Evolutionary conservation across 2,797 vertebrate genomes (phyloP).

Genomic region (Garrulus glandarius): DNA sequence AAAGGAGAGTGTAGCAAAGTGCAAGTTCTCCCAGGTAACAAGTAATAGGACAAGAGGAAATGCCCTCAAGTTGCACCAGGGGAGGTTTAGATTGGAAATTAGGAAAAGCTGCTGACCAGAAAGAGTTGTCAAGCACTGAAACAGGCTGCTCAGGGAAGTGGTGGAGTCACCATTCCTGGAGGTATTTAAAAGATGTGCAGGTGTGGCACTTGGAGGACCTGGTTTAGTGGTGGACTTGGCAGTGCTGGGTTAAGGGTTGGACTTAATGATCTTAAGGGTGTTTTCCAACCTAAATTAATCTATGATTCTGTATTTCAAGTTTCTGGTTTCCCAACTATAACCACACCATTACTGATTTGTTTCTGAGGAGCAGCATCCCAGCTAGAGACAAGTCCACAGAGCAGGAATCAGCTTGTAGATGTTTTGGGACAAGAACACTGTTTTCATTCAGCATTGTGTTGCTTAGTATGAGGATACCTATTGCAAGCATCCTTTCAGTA

Average conservation of each 20-base stretch:
- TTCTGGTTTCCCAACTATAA: not conserved
- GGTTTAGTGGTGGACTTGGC: not conserved
- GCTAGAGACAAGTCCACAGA: not conserved
- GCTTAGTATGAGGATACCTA: not conserved
- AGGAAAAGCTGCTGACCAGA: not conserved
- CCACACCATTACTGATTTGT: not conserved
- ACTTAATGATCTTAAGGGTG: not conserved
- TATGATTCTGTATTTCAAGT: not conserved
- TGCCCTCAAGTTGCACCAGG: not conserved
- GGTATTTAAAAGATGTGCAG: not conserved
- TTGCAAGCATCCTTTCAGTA: not conserved
- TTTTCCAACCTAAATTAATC: not conserved
- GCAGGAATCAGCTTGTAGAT: not conserved
- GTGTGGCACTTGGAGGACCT: rapidly evolving
- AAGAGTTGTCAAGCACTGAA: not conserved
- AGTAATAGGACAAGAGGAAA: not conserved
- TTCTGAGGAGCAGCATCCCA: not conserved
- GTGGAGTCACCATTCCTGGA: not conserved
- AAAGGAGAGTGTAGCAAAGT: rapidly evolving
- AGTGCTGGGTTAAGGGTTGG: not conserved
- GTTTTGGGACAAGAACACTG: not conserved
- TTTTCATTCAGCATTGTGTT: not conserved
- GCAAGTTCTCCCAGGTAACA: not conserved
- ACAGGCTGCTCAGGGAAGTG: not conserved
- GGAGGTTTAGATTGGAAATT: not conserved